These are phyloP conservation scores for Astreopora myriophthalma DNA, from an alignment of 64 coral and sea anemone genomes.

Conservation along the genomic window DNA sequence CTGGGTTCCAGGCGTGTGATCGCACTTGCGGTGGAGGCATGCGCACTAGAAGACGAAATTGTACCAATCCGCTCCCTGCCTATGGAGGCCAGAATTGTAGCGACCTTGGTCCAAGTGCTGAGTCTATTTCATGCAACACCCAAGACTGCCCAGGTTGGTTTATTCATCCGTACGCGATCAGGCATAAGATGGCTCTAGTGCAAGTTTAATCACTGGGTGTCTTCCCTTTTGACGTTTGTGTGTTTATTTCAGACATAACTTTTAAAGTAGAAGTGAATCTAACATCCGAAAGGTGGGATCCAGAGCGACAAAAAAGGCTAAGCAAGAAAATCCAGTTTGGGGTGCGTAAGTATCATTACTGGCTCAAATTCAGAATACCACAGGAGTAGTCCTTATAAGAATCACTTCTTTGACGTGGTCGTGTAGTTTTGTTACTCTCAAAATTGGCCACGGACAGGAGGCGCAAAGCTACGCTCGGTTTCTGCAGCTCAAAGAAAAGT, in stretches of 20 bases:
- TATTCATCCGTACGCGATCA: not conserved
- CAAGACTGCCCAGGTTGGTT: conserved; percentile 52
- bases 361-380: not conserved
- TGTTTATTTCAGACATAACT: conserved; percentile 39
- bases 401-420: too few species aligned
- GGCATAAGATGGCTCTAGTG: not conserved
- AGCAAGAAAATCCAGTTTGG: not conserved
- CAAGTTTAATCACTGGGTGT: not conserved
- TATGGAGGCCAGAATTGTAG: conserved; percentile 36
- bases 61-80: conserved; percentile 42
- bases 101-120: conserved; percentile 23
- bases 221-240: not conserved
- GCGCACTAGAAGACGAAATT: conserved; percentile 21
- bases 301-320: not conserved
- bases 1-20: conserved; percentile 11
- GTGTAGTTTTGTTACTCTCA: too few species aligned
- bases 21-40: conserved; percentile 29
- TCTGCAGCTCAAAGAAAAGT: too few species aligned
- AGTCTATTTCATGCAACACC: conserved; percentile 11
- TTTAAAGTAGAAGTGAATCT: conserved; percentile 53
- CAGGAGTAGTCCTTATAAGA: too few species aligned
- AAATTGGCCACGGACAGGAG: too few species aligned
- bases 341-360: not conserved
- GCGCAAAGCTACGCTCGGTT: too few species aligned
- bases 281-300: conserved; percentile 1